These are phyloP conservation scores for Plagiodera versicolora DNA, from an alignment of 2,888 invertebrate genomes.

Conservation along the genomic window DNA sequence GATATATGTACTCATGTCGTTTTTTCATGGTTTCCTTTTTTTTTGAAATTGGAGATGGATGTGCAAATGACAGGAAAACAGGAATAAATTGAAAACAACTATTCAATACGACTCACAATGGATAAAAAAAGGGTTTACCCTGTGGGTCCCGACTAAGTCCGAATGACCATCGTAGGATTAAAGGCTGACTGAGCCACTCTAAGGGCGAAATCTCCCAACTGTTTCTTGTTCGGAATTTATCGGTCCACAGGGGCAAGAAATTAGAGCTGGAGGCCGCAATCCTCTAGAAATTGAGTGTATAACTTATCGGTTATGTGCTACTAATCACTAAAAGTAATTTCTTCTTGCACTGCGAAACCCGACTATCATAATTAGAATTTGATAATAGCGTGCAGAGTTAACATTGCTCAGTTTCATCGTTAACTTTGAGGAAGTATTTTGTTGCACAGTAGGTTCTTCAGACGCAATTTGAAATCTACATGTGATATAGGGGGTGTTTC, in stretches of 20 bases:
- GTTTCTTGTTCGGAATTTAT: slow-evolving; percentile 14
- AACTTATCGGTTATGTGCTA: neutral
- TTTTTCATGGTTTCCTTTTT: no score
- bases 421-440: no score
- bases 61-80: no score
- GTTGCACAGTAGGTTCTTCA: no score
- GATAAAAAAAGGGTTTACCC: neutral
- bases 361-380: neutral
- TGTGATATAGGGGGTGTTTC: no score
- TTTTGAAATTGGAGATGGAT: no score
- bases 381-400: neutral
- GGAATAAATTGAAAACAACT: no score
- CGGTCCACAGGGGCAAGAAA: slow-evolving; percentile 10
- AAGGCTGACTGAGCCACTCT: slow-evolving; percentile 6
- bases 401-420: neutral
- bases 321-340: neutral
- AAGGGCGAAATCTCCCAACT: slow-evolving; percentile 7
- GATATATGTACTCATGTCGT: no score
- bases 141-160: slow-evolving; percentile 3
- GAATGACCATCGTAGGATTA: slow-evolving; percentile 14
- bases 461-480: no score
- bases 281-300: neutral
- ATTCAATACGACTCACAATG: no score
- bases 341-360: neutral
- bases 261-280: slow-evolving; percentile 2